Conservation (phyloP, 2,888 invertebrate genomes). For the Leucophenga maculata region DNA sequence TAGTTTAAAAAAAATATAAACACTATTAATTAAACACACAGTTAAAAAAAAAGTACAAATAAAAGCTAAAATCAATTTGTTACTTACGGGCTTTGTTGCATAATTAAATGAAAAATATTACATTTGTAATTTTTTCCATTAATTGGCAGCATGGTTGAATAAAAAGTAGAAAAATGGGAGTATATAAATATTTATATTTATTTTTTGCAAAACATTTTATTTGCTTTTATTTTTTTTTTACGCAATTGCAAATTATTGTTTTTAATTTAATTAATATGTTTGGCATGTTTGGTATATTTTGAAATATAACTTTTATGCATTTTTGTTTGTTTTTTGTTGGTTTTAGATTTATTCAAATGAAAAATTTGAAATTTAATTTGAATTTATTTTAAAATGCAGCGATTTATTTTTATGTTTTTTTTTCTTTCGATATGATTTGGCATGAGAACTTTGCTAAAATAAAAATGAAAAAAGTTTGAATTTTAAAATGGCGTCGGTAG, state of each 20-base stretch:
- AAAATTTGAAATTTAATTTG: neutral
- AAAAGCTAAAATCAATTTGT: constrained; percentile 31
- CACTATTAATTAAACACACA: neutral
- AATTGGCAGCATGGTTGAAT: constrained; percentile 15
- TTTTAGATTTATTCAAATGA: neutral
- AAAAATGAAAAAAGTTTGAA: neutral
- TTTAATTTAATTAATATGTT: neutral
- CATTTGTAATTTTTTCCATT: constrained; percentile 7
- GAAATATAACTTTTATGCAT: neutral
- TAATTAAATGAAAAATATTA: constrained; percentile 2
- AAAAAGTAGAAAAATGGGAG: neutral
- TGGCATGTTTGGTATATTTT: neutral
- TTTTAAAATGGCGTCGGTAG: no score
- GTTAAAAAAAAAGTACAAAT: constrained; percentile 39
- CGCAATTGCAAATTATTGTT: constrained; percentile 2
- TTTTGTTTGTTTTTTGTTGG: neutral
- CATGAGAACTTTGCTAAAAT: constrained; percentile 9
- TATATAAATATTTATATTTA: neutral
- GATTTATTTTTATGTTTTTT: neutral
- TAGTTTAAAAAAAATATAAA: no score
- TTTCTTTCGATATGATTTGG: neutral
- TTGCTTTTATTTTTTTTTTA: constrained; percentile 3
- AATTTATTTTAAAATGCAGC: constrained; percentile 8
- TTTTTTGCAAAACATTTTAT: neutral
- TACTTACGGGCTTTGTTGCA: constrained; percentile 29